phyloP scores from a whole-genome alignment of 2,797 vertebrate species.

The Rhincodon typus region DNA sequence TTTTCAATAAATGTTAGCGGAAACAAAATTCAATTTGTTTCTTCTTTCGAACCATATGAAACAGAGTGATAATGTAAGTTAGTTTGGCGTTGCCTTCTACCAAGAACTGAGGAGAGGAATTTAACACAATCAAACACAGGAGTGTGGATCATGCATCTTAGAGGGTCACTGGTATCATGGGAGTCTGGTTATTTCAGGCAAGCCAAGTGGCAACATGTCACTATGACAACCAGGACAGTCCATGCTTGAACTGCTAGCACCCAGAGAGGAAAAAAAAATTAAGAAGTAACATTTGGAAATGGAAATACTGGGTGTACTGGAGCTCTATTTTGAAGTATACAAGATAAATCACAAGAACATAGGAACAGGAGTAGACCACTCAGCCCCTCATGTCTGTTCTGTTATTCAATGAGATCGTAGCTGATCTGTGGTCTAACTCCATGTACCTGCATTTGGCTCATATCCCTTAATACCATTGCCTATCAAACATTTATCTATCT shows the following conservation, averaged over 20 bases:
- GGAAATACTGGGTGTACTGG: too few relatives aligned
- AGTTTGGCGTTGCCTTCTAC: not conserved
- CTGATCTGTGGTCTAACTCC: too few relatives aligned
- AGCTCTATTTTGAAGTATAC: too few relatives aligned
- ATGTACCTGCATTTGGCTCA: too few relatives aligned
- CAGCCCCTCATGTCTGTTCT: too few relatives aligned
- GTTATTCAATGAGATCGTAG: too few relatives aligned
- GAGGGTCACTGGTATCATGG: not conserved
- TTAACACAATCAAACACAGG: not conserved
- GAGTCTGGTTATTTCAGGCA: not conserved
- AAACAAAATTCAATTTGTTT: not conserved
- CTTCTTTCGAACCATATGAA: not conserved
- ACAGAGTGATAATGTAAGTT: not conserved
- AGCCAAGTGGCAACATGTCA: not conserved
- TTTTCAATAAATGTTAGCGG: not conserved
- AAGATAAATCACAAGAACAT: too few relatives aligned
- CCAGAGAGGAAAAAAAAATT: not conserved
- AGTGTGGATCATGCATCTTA: not conserved
- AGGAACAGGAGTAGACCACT: too few relatives aligned
- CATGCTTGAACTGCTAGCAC: not conserved
- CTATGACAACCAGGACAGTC: not conserved
- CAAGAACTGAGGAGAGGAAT: not conserved
- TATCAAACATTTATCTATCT: too few relatives aligned
- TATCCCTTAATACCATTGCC: too few relatives aligned
- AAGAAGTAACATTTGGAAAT: too few relatives aligned